Evolutionary conservation across 2,888 invertebrate genomes (phyloP), one percentile per base, ranked within the genome.

Genomic region (Phalangium opilio): DNA sequence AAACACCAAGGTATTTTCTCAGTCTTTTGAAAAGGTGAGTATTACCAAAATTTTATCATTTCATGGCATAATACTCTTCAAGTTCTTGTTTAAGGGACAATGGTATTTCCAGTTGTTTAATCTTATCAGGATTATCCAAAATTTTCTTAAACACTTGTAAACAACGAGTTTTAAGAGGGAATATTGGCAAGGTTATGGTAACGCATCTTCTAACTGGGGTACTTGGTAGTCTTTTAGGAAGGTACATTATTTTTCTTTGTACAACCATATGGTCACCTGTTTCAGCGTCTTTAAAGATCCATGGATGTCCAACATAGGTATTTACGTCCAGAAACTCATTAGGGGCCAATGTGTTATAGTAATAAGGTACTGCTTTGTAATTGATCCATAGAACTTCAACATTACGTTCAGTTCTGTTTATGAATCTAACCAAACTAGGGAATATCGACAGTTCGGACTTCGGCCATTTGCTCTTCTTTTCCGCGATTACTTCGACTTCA

Each of bases 221-320:
- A 17, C 38, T 10, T 10, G 38, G 38, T 18, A 38, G 38, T 4
- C 17, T 15, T 14, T 14, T 38, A 12, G 38, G 38, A 7, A 17
- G 38, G 4, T 17, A 67, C 4, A 65, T 58, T 43, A 64, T 63
- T 46, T 60, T 57, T 3, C 59, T 56, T 44, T 63, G 73, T 0
- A 79, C 73, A 8, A 74, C 71, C 64, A 78, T 67, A 35, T 74
- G 71, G 58, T 83, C 83, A 43, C 75, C 75, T 0, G 82, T 81
- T 1, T 71, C 65, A 1, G 73, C 66, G 62, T 85, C 83, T 1
- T 77, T 70, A 61, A 84, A 86, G 52, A 85, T 76, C 86, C 87
- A 89, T 0, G 83, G 83, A 67, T 89, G 87, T 0, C 79, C 78
- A 12, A 77, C 75, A 63, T 71, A 89, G 0, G 87, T 82, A 58